Percentiles rank a stretch among this genome's conserved stretches.
Evolutionary conservation across 2,888 invertebrate genomes (phyloP).

Genomic region (Drosophila nr. fundita): DNA sequence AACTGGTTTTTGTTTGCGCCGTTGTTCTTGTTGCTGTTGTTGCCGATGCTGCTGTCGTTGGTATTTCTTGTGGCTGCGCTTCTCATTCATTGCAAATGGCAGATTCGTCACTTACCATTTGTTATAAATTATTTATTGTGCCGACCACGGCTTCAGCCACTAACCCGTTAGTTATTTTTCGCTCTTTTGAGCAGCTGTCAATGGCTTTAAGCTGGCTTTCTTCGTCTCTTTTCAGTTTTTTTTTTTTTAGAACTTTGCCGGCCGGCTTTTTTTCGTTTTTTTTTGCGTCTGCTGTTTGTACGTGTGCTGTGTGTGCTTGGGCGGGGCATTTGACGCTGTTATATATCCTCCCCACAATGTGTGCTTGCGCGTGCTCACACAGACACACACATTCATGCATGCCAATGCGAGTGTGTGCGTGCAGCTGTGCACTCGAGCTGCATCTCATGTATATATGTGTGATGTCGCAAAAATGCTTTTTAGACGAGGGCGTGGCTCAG

Average conservation of each 20-base stretch:
- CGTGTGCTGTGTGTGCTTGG: conserved; percentile 48
- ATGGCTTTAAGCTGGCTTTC: conserved; percentile 46
- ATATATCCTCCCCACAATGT: conserved; percentile 67
- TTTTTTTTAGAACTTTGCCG: conserved; percentile 51
- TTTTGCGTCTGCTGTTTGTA: conserved; percentile 53
- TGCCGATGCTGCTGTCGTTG: conserved; percentile 16
- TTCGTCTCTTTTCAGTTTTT: conserved; percentile 23
- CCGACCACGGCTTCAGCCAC: conserved; percentile 1
- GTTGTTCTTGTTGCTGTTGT: conserved; percentile 19
- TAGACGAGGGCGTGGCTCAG: conserved; percentile 53
- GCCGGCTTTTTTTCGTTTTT: conserved; percentile 62
- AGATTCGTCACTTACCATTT: conserved; percentile 46
- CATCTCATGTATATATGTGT: conserved; percentile 27
- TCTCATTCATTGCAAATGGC: conserved; percentile 47
- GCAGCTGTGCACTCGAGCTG: conserved; percentile 53
- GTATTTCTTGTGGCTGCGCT: conserved; percentile 41
- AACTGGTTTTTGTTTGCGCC: conserved; percentile 63
- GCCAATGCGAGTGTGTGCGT: conserved; percentile 7
- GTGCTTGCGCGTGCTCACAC: conserved; percentile 50
- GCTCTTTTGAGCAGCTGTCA: conserved; percentile 53
- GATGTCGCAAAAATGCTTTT: conserved; percentile 38
- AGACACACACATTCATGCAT: conserved; percentile 3
- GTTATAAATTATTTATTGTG: conserved; percentile 74
- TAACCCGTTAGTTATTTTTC: conserved; percentile 51
- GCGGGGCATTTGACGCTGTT: conserved; percentile 66